phyloP scores from a whole-genome alignment of 2,113 vertebrate species.

The Rhabdornis inornatus region DNA sequence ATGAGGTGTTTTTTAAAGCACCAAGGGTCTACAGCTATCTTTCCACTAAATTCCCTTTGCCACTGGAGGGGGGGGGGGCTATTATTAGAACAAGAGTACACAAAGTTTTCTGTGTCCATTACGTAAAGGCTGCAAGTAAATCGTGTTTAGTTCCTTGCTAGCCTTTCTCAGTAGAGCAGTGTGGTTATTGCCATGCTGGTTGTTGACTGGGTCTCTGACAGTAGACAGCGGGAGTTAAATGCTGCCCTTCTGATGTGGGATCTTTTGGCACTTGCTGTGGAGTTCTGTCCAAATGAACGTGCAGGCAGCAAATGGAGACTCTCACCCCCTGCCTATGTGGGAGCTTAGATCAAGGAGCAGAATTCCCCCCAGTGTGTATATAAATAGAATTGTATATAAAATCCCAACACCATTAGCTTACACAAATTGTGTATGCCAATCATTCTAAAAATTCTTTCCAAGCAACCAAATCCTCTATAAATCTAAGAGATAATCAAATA shows the following conservation, averaged over 20 bases:
- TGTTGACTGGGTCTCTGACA: background rate
- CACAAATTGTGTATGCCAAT: constrained; percentile 44
- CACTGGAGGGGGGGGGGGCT: background rate
- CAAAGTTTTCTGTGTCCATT: background rate
- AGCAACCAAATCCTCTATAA: constrained; percentile 45
- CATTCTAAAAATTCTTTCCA: constrained; percentile 66
- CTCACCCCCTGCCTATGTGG: background rate
- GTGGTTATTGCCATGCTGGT: background rate
- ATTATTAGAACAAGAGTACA: background rate
- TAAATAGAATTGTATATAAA: constrained; percentile 40
- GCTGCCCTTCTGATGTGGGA: background rate
- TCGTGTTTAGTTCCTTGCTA: background rate
- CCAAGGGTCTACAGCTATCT: background rate
- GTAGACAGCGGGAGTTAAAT: background rate
- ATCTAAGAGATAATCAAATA: constrained; percentile 46
- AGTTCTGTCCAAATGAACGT: background rate
- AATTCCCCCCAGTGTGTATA: background rate
- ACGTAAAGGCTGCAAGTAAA: background rate
- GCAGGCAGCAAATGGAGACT: background rate
- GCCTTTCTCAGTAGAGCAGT: background rate
- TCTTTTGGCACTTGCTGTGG: background rate
- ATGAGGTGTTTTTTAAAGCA: background rate
- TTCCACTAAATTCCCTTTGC: background rate
- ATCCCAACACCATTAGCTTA: background rate
- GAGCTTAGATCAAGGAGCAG: background rate